These are phyloP conservation scores for Zaprionus camerounensis DNA, from an alignment of 1,140 invertebrate genomes.

Conservation along the genomic window DNA sequence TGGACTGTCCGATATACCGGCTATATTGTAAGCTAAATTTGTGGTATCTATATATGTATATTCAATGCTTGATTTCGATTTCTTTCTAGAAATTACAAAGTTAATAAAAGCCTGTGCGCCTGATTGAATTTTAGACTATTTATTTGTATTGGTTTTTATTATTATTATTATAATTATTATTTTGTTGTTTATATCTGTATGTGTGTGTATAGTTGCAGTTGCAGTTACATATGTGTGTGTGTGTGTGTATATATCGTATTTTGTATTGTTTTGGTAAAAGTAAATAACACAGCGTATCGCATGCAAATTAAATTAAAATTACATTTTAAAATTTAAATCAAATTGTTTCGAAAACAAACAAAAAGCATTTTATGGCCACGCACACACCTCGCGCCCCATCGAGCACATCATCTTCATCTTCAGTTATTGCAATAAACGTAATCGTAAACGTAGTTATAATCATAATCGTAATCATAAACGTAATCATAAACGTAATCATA, in stretches of 20 bases:
- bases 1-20: conserved; percentile 40
- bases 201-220: conserved; percentile 35
- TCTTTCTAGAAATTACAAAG: conserved; percentile 30
- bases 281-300: conserved; percentile 75
- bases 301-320: conserved; percentile 66
- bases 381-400: conserved; percentile 28
- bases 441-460: conserved; percentile 9
- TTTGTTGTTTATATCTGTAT: conserved; percentile 36
- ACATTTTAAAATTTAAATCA: conserved; percentile 55
- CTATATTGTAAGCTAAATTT: conserved; percentile 9
- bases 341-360: conserved; percentile 50
- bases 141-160: conserved; percentile 14
- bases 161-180: conserved; percentile 6
- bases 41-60: conserved; percentile 21
- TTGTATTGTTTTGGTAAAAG: conserved; percentile 66
- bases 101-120: conserved; percentile 69
- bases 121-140: conserved; percentile 50
- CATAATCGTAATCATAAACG: conserved; percentile 13
- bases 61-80: conserved; percentile 10
- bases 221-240: conserved; percentile 39
- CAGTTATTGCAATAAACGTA: conserved; percentile 42
- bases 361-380: conserved; percentile 67
- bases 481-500: conserved; percentile 21
- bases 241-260: conserved; percentile 41
- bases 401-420: conserved; percentile 27